Conservation (phyloP, 2,888 invertebrate genomes). For the Dione juno region DNA sequence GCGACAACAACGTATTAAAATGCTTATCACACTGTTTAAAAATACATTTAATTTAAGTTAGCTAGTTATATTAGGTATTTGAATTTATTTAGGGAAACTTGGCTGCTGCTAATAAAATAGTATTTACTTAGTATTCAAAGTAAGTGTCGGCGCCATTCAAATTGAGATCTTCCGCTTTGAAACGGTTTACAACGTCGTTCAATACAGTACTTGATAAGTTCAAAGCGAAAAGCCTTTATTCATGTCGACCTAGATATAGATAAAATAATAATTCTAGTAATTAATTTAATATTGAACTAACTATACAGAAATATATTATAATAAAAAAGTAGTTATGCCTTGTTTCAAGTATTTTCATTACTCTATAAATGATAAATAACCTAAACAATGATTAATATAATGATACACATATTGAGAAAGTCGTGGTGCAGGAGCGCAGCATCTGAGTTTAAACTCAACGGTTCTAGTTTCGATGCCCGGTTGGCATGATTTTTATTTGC, state of each 20-base stretch:
- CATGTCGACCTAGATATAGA: not conserved
- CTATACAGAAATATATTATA: not conserved
- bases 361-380: not conserved
- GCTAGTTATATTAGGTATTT: conserved; percentile 6
- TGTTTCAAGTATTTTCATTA: not conserved
- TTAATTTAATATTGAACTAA: conserved; percentile 12
- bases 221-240: conserved; percentile 7
- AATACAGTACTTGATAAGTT: conserved; percentile 34
- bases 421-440: too few species aligned
- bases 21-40: not conserved
- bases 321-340: too few species aligned
- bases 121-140: conserved; percentile 48
- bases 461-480: not conserved
- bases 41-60: conserved; percentile 4
- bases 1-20: not conserved
- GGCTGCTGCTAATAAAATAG: conserved; percentile 24
- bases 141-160: conserved; percentile 47
- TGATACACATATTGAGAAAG: not conserved
- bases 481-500: too few species aligned
- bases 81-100: conserved; percentile 19
- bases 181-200: conserved; percentile 38
- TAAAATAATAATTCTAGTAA: conserved; percentile 16
- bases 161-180: conserved; percentile 47
- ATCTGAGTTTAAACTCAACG: not conserved
- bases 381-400: not conserved